These are phyloP conservation scores for Anarsia innoxiella DNA, from an alignment of 2,888 invertebrate genomes.

Conservation along the genomic window DNA sequence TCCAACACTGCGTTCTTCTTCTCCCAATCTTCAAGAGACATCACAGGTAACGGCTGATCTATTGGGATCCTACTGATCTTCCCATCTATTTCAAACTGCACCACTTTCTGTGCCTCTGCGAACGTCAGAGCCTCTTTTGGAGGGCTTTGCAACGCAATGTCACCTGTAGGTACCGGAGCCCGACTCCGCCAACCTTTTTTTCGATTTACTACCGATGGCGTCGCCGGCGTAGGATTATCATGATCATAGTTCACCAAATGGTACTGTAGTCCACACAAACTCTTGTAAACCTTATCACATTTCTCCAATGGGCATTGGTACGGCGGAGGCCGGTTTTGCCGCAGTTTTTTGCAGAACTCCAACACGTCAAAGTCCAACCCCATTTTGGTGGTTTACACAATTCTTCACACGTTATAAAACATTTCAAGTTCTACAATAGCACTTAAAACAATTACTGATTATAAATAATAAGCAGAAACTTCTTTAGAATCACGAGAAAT, in stretches of 20 bases:
- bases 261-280: constrained; percentile 89
- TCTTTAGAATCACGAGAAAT: constrained; percentile 5
- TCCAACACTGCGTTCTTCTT: constrained; percentile 63
- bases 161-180: constrained; percentile 75
- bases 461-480: too few species aligned
- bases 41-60: constrained; percentile 80
- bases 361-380: constrained; percentile 90
- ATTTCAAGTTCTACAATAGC: too few species aligned
- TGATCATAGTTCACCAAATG: constrained; percentile 91
- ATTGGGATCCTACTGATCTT: constrained; percentile 80
- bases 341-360: constrained; percentile 88
- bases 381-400: constrained; percentile 72
- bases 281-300: constrained; percentile 91
- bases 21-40: constrained; percentile 80
- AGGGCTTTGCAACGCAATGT: constrained; percentile 66
- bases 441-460: too few species aligned
- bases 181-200: constrained; percentile 77
- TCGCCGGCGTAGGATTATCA: constrained; percentile 81
- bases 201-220: constrained; percentile 77
- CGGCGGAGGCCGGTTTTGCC: constrained; percentile 86
- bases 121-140: constrained; percentile 84
- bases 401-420: too few species aligned
- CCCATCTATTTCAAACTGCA: constrained; percentile 91
- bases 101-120: constrained; percentile 88
- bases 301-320: constrained; percentile 90